These are phyloP conservation scores for Euwallacea fornicatus DNA, from an alignment of 1,140 invertebrate genomes.

Conservation along the genomic window DNA sequence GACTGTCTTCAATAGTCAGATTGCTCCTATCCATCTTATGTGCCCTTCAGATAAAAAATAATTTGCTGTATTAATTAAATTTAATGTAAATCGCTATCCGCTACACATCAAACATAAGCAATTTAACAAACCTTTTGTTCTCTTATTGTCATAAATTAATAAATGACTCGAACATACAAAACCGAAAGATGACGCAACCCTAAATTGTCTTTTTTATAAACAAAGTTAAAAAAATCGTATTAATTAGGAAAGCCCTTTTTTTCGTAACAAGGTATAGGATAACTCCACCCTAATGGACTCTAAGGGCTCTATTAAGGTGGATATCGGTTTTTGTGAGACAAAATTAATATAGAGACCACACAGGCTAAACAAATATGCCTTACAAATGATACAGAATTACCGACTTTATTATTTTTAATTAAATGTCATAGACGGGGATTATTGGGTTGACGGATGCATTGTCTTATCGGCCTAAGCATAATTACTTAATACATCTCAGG, in stretches of 20 bases:
- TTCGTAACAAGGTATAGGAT: slow-evolving; percentile 3
- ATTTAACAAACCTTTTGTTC: neutral
- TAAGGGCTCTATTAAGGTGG: slow-evolving; percentile 17
- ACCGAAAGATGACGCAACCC: neutral
- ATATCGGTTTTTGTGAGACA: slow-evolving; percentile 14
- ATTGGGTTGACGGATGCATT: slow-evolving; percentile 5
- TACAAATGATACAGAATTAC: slow-evolving; percentile 18
- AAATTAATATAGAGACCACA: slow-evolving; percentile 27
- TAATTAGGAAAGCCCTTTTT: slow-evolving; percentile 13
- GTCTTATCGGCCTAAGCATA: slow-evolving; percentile 12
- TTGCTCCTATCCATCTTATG: slow-evolving; percentile 24
- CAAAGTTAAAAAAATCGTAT: slow-evolving; percentile 11
- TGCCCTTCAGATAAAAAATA: slow-evolving; percentile 12
- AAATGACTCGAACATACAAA: neutral
- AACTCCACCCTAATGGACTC: slow-evolving; percentile 19
- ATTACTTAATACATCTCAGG: slow-evolving; percentile 14
- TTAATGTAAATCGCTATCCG: neutral
- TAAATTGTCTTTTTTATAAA: too few species aligned
- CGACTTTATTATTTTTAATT: slow-evolving; percentile 22
- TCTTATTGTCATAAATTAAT: neutral
- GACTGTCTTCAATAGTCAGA: slow-evolving; percentile 23
- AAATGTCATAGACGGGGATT: slow-evolving; percentile 3
- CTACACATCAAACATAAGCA: slow-evolving; percentile 2
- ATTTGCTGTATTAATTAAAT: slow-evolving; percentile 28
- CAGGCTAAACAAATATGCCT: slow-evolving; percentile 18